Conservation (phyloP, 2,113 vertebrate genomes). For the Heterotis niloticus region DNA sequence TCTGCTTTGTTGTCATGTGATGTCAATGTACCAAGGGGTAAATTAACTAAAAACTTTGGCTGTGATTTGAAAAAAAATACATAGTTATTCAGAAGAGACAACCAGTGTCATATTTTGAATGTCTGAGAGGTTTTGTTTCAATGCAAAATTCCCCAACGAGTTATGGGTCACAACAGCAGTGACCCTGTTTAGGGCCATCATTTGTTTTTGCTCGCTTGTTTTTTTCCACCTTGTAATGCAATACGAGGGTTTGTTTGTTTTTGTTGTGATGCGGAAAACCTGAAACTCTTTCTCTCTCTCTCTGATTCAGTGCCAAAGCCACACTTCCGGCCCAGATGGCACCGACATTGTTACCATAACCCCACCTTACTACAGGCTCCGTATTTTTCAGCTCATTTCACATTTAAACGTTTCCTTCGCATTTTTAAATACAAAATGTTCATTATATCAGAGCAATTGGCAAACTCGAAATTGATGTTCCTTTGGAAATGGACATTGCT, state of each 20-base stretch:
- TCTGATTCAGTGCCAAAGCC: not conserved
- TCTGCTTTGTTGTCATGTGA: too few species aligned
- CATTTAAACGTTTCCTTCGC: not conserved
- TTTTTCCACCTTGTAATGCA: slow-evolving; percentile 10
- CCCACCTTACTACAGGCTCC: not conserved
- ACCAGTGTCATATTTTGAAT: too few species aligned
- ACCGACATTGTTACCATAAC: not conserved
- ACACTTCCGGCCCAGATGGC: not conserved
- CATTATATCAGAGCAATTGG: too few species aligned
- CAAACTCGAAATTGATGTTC: too few species aligned
- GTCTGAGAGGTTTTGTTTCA: not conserved
- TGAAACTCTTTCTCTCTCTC: not conserved
- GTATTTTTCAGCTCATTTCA: not conserved
- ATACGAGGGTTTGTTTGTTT: slow-evolving; percentile 10
- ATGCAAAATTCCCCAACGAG: not conserved
- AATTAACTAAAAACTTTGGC: too few species aligned
- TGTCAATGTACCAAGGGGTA: too few species aligned
- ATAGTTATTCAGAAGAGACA: too few species aligned
- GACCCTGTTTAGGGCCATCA: not conserved
- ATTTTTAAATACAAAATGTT: too few species aligned
- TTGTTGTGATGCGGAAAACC: slow-evolving; percentile 1
- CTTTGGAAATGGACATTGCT: too few species aligned
- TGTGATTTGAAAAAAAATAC: too few species aligned
- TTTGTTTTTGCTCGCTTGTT: slow-evolving; percentile 14
- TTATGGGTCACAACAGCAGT: not conserved